Percentiles rank a stretch among this genome's conserved stretches.
Conservation (phyloP, 2,113 vertebrate genomes). For the Colinus virginianus region DNA sequence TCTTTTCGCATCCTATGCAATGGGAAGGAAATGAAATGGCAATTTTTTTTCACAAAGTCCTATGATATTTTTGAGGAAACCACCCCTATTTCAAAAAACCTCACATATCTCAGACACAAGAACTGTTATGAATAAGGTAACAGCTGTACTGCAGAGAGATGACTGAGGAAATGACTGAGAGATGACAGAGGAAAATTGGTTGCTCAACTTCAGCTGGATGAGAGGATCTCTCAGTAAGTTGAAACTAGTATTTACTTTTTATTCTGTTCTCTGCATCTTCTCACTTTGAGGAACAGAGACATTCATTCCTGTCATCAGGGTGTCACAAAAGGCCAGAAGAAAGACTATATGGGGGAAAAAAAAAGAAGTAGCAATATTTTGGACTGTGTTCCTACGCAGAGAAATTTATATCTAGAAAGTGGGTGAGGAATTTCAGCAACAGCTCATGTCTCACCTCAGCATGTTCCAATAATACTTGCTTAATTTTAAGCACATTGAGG, state of each 20-base stretch:
- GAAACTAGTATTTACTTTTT: not conserved
- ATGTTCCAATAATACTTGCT: not conserved
- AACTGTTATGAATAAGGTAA: not conserved
- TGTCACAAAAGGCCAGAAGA: not conserved
- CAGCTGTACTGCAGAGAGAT: not conserved
- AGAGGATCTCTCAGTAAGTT: not conserved
- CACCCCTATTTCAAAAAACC: not conserved
- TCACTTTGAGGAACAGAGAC: not conserved
- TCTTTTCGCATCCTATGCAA: not conserved
- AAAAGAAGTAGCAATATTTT: not conserved
- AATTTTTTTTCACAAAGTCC: not conserved
- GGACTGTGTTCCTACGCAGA: not conserved
- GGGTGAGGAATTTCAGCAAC: not conserved
- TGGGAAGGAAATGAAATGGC: not conserved
- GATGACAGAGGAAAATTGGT: not conserved
- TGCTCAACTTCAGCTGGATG: not conserved
- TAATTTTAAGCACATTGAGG: not conserved
- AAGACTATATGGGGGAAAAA: not conserved
- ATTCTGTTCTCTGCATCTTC: not conserved
- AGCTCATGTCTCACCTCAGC: not conserved
- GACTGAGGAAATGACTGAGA: not conserved
- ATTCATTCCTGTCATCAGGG: not conserved
- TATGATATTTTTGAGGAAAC: not conserved
- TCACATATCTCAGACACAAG: not conserved
- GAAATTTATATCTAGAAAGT: not conserved